A percentile compares a stretch with the other conserved stretches of the same genome.
phyloP scores from a whole-genome alignment of 2,113 vertebrate genomes.

The Pampusana beccarii region DNA sequence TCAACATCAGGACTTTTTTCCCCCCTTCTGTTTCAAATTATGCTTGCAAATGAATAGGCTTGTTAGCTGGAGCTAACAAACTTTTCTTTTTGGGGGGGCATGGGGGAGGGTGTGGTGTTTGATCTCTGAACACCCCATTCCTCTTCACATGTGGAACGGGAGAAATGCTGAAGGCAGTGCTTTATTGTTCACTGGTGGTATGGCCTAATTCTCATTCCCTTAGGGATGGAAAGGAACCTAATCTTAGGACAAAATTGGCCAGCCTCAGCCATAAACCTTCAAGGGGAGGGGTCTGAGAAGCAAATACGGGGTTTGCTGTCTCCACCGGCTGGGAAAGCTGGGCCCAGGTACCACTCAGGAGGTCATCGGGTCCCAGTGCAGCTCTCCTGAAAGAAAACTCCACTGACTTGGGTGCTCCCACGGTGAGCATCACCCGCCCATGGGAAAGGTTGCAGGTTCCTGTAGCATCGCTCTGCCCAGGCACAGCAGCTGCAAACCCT shows the following conservation, averaged over 20 bases:
- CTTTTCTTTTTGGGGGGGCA: neutral
- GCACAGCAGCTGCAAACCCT: neutral
- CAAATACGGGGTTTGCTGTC: neutral
- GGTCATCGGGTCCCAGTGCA: neutral
- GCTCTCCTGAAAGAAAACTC: neutral
- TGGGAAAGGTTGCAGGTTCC: neutral
- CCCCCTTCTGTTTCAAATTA: slow-evolving; percentile 46
- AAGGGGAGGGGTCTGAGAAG: neutral
- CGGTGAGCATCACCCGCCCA: accelerated
- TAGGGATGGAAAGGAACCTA: neutral
- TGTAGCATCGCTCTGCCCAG: neutral
- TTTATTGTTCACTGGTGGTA: slow-evolving; percentile 11
- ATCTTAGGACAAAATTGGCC: neutral
- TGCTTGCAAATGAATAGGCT: neutral
- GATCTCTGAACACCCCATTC: slow-evolving; percentile 33
- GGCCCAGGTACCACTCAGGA: neutral
- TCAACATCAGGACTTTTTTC: neutral
- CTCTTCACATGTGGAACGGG: neutral
- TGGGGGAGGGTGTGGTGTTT: neutral
- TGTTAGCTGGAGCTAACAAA: slow-evolving; percentile 9
- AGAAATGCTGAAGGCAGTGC: neutral
- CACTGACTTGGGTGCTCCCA: neutral
- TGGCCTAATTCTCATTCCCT: neutral
- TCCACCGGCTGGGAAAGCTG: neutral
- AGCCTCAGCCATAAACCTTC: neutral